Base-by-base conservation (phyloP, 1,140 invertebrate species). In the Zaprionus gabonicus region DNA sequence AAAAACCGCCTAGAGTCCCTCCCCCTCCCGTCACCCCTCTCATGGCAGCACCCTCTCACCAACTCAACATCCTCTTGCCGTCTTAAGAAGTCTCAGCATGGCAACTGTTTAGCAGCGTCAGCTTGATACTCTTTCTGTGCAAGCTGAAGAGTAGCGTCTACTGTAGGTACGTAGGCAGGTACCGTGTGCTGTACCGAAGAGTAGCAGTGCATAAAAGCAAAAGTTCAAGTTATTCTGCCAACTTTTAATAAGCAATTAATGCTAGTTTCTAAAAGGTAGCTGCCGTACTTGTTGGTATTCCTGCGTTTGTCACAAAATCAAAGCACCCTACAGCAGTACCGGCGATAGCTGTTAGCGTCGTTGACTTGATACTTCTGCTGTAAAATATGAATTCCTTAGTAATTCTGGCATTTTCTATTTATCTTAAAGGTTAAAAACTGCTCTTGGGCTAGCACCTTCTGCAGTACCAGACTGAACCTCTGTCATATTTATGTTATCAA, bases 1-100 rank as follows among this genome's bases (percentile, higher is more conserved):
- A 76, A 76, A 62, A 25, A 53, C 23, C 51, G 34, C 51, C 51
- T 64, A 64, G 10, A 46, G 6, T n/a, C 15, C 38, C 20, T 20
- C 20, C 20, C 20, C 20, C 20, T 20, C 49, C 31, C 13, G 10
- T 2, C 17, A 1, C 3, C 25, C 1, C 56, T 15, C 28, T 25
- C 20, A 2, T 12, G 12, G 27, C 38, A 13, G 1, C 25, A 27
- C 15, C 41, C 10, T 51, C 57, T 41, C 25, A 20, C n/a, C n/a
- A 3, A 12, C 53, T 27, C 27, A 3, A 56, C 46, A 51, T 51
- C 46, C 46, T 23, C 46, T 51, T 46, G 23, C 25, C 31, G 36
- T 65, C 62, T 65, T 55, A 51, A 65, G 49, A 28, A 64, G 62
- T 17, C 31, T n/a, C n/a, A 49, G 25, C 13, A 27, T 38, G 36